These are phyloP conservation scores for Drosophila maculinotata DNA, from an alignment of 2,888 invertebrate species.

Conservation along the genomic window DNA sequence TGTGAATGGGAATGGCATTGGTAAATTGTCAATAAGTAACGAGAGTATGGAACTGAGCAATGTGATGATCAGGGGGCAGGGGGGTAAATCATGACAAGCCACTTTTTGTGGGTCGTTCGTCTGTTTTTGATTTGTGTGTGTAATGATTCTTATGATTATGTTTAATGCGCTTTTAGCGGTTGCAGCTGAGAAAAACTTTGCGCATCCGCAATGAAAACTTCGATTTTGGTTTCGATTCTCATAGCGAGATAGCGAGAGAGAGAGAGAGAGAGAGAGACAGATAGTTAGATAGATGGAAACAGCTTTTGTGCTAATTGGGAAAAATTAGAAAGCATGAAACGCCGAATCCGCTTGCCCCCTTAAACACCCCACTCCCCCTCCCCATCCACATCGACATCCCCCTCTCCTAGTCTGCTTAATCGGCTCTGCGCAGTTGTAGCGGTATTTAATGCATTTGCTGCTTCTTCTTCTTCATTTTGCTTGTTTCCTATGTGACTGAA, in stretches of 20 bases:
- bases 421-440: constrained; percentile 55
- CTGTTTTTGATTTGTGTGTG: constrained; percentile 29
- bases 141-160: constrained; percentile 40
- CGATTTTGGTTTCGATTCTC: constrained; percentile 70
- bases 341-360: constrained; percentile 58
- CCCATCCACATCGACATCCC: not conserved
- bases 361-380: not conserved
- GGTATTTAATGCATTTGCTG: constrained; percentile 28
- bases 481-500: constrained; percentile 32
- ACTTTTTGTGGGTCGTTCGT: constrained; percentile 43
- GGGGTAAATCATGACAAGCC: constrained; percentile 38
- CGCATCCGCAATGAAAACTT: constrained; percentile 36
- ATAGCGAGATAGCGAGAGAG: constrained; percentile 16
- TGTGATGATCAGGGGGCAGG: not conserved
- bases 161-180: constrained; percentile 36
- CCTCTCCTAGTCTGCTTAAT: constrained; percentile 60
- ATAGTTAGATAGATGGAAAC: constrained; percentile 29
- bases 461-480: constrained; percentile 3
- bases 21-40: constrained; percentile 54
- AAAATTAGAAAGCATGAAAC: constrained; percentile 80
- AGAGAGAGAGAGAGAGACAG: constrained; percentile 29
- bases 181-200: constrained; percentile 10
- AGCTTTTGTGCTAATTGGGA: constrained; percentile 77
- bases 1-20: constrained; percentile 67
- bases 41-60: constrained; percentile 27